Conservation (phyloP, 2,888 invertebrate genomes). For the Lasioglossum oenotherae region DNA sequence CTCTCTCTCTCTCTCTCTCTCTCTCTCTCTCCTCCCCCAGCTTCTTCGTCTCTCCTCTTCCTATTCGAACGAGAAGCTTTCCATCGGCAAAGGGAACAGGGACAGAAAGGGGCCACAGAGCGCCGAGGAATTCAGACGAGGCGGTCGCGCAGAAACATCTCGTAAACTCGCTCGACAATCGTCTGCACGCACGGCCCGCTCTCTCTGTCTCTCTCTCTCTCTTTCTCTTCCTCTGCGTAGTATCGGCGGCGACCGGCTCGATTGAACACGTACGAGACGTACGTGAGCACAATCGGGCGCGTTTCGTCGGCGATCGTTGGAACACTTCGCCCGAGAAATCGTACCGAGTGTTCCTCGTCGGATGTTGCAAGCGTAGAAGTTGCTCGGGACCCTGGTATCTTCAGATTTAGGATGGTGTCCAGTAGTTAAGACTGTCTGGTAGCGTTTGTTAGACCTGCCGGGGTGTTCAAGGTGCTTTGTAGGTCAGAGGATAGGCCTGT, state of each 20-base stretch:
- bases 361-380: not conserved
- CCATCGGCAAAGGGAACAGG: not conserved
- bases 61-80: not conserved
- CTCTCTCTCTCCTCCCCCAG: conserved; percentile 19
- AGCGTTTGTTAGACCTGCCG: not conserved
- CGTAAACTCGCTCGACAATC: conserved; percentile 52
- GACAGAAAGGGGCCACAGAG: conserved; percentile 12
- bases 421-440: not conserved
- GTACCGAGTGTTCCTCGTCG: not conserved
- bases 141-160: conserved; percentile 35
- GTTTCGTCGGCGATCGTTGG: not conserved
- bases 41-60: conserved; percentile 14
- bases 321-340: not conserved
- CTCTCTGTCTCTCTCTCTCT: too few relatives aligned
- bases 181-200: conserved; percentile 45
- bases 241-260: not conserved
- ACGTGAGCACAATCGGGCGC: not conserved
- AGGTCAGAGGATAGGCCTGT: not conserved
- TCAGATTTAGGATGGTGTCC: not conserved
- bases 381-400: not conserved
- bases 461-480: not conserved
- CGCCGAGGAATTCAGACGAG: conserved; percentile 23
- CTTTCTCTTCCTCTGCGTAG: not conserved
- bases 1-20: conserved; percentile 10
- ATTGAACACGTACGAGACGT: not conserved